phyloP scores from a whole-genome alignment of 1,140 invertebrate species.

The Vanessa tameamea region DNA sequence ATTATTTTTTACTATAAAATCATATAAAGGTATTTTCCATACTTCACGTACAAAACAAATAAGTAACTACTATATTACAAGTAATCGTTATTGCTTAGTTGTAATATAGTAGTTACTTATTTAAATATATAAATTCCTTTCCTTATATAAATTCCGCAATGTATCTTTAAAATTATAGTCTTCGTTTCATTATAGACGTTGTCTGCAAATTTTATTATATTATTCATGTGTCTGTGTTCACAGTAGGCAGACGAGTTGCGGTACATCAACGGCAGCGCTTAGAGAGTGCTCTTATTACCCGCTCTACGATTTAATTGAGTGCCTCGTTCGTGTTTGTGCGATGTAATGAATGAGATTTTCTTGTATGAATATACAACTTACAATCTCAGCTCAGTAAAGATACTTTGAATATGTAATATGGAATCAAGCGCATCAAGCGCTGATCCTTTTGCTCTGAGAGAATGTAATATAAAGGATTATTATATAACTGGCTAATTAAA shows the following conservation, averaged over 20 bases:
- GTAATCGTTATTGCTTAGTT: too few species aligned
- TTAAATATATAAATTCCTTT: too few species aligned
- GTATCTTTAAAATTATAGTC: neutral
- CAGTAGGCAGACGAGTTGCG: slow-evolving; percentile 36
- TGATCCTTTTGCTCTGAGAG: slow-evolving; percentile 27
- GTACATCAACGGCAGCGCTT: slow-evolving; percentile 47
- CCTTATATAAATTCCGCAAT: neutral
- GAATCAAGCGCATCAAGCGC: slow-evolving; percentile 33
- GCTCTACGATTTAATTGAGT: slow-evolving; percentile 57
- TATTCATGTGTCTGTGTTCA: slow-evolving; percentile 10
- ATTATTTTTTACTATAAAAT: too few species aligned
- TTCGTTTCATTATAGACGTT: neutral
- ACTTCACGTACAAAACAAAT: too few species aligned
- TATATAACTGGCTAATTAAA: neutral
- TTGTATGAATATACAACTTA: slow-evolving; percentile 33
- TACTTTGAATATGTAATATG: slow-evolving; percentile 38
- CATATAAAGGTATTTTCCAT: too few species aligned
- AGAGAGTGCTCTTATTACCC: slow-evolving; percentile 48
- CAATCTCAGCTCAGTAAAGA: slow-evolving; percentile 29
- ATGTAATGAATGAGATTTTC: slow-evolving; percentile 48
- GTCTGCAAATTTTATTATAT: slow-evolving; percentile 8
- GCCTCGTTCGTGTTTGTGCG: slow-evolving; percentile 47
- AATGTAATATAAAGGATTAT: slow-evolving; percentile 27
- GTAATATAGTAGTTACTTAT: too few species aligned
- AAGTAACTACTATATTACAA: too few species aligned